A percentile compares a stretch with the other conserved stretches of the same genome.
Evolutionary conservation across 2,888 invertebrate genomes (phyloP).

Genomic region (Hedychridium roseum): DNA sequence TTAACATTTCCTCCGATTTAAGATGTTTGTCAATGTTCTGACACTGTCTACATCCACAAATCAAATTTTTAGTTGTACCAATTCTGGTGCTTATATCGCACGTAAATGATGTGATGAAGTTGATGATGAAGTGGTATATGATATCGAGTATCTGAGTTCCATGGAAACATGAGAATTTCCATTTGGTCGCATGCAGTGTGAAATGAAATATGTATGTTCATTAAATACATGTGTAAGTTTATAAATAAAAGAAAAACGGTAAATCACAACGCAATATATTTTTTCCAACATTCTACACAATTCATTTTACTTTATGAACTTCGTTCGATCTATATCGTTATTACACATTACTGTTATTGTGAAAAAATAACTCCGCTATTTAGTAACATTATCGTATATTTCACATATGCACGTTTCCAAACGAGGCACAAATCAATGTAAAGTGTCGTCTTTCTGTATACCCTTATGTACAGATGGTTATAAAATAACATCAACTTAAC

Average conservation of each 20-base stretch:
- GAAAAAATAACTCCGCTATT: neutral
- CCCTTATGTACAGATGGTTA: too few species aligned
- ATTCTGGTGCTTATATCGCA: too few species aligned
- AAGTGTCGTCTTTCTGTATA: conserved; percentile 39
- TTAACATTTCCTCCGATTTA: too few species aligned
- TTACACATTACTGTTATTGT: neutral
- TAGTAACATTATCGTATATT: conserved; percentile 23
- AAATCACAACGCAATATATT: neutral
- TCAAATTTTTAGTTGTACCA: too few species aligned
- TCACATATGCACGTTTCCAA: conserved; percentile 33
- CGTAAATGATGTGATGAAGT: too few species aligned
- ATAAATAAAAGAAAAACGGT: neutral
- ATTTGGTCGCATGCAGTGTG: too few species aligned
- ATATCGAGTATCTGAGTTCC: too few species aligned
- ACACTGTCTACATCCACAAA: neutral
- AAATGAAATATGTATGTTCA: conserved; percentile 6
- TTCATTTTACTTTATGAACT: too few species aligned
- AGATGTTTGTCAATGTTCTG: neutral
- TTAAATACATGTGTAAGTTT: neutral
- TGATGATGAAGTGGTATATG: too few species aligned
- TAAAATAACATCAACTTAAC: too few species aligned
- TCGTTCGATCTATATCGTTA: neutral
- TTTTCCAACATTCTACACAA: neutral
- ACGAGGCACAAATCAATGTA: conserved; percentile 38
- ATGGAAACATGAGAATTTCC: too few species aligned